Conservation (phyloP, 2,888 invertebrate genomes). For the Atrina japonica region DNA sequence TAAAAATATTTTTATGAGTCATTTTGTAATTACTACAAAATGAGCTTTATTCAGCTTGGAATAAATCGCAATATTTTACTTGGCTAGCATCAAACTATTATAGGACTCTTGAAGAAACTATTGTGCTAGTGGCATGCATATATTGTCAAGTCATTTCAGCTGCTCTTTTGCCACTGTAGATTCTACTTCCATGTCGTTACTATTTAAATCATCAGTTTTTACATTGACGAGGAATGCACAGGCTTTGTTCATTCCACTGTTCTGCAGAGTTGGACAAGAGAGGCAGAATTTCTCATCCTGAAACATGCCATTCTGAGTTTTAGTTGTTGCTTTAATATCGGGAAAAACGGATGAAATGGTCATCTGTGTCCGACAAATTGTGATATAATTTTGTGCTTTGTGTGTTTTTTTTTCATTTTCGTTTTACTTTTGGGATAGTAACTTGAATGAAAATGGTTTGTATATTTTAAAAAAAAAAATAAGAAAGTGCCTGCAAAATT, state of each 20-base stretch:
- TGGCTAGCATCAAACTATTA: background rate
- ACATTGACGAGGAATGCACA: too few relatives aligned
- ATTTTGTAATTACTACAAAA: constrained; percentile 7
- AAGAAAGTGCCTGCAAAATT: constrained; percentile 24
- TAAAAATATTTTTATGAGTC: constrained; percentile 5
- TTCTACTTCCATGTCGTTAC: too few relatives aligned
- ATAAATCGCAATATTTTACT: constrained; percentile 3
- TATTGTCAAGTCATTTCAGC: too few relatives aligned
- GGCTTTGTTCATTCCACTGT: too few relatives aligned
- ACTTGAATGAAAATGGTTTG: background rate
- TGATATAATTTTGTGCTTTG: background rate
- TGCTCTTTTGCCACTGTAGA: too few relatives aligned
- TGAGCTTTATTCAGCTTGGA: constrained; percentile 4
- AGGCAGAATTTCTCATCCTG: too few relatives aligned
- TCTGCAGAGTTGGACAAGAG: too few relatives aligned
- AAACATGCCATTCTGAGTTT: too few relatives aligned
- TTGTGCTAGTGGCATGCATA: too few relatives aligned
- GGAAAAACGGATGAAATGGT: background rate
- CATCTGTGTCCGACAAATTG: background rate
- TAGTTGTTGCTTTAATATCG: too few relatives aligned
- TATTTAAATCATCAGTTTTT: too few relatives aligned
- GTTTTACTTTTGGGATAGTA: background rate
- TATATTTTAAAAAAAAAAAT: background rate
- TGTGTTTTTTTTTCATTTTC: constrained; percentile 10
- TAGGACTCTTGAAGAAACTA: background rate